Base-by-base conservation (phyloP, 1,140 invertebrate genomes). In the Procambarus virginalis region DNA sequence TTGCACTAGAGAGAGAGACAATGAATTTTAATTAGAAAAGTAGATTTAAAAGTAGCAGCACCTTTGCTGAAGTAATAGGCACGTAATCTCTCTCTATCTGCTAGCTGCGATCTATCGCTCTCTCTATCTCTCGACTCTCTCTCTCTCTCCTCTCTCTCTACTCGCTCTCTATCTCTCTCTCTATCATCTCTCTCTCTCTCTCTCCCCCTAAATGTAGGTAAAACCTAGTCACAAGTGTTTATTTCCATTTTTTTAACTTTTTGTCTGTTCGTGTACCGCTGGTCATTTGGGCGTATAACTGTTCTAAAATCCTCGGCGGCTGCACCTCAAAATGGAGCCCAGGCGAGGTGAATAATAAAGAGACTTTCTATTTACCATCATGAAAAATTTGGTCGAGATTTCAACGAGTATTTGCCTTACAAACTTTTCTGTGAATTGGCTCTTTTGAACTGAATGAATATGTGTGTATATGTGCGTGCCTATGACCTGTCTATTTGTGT, bases 331-430 rank as follows among this genome's bases (percentile, higher is more conserved):
- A 22, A 22, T 73, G 14, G n/a, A 22, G 22, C 68, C 20, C n/a
- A 4, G 6, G 68, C 22, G 8, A 9, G 8, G 6, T 73, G 68
- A 73, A 73, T 73, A 73, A 73, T 73, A 73, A 73, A 73, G 20
- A 73, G 68, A 34, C 22, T 73, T 34, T 73, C 14, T 73, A 73
- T 73, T 73, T 73, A 73, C 68, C 68, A 20, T 34, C 68, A 73
- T 73, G 68, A 73, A 73, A 73, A 73, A 73, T 73, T 73, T 9
- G 68, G 68, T 34, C 68, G 68, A 73, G 68, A 73, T 73, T 34
- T 73, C 64, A 68, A 68, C 64, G 64, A 68, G 64, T 68, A 68
- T 68, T 68, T 68, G 20, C 64, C 64, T 68, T 68, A 68, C 64
- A 68, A 68, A 68, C 64, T 68, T 68, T 68, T 68, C 12, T n/a